Evolutionary conservation across 2,113 vertebrate genomes (phyloP).

Genomic region (Malurus cyaneus): DNA sequence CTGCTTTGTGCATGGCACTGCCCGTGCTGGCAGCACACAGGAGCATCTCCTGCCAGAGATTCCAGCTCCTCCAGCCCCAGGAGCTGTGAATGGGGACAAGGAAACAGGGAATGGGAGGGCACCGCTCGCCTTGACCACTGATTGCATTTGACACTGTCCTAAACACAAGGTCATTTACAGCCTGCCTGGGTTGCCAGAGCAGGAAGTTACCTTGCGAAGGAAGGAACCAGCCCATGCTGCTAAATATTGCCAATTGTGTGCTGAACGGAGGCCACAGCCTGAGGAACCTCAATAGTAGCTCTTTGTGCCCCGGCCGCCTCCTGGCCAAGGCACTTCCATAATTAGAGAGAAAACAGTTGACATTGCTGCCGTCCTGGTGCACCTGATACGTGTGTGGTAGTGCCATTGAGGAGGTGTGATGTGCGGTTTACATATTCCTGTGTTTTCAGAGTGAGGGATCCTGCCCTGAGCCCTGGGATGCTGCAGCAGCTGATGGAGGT

Average conservation of each 20-base stretch:
- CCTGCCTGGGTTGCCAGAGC: neutral
- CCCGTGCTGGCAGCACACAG: neutral
- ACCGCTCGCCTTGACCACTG: neutral
- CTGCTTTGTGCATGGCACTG: rapidly evolving
- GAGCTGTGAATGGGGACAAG: neutral
- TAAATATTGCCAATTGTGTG: conserved; percentile 40
- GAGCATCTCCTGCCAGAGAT: neutral
- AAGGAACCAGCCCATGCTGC: conserved; percentile 21
- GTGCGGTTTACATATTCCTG: neutral
- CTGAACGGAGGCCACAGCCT: conserved; percentile 8
- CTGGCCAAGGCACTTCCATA: conserved; percentile 67
- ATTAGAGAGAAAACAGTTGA: conserved; percentile 32
- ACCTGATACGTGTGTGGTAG: neutral
- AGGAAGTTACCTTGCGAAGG: conserved; percentile 56
- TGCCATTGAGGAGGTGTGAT: neutral
- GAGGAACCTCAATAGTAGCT: conserved; percentile 55
- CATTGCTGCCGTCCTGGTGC: conserved; percentile 55
- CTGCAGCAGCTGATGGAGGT: rapidly evolving
- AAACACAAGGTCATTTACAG: conserved; percentile 41
- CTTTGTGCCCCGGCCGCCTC: conserved; percentile 55
- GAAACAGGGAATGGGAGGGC: no score
- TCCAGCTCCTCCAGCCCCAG: neutral
- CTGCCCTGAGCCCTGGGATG: neutral
- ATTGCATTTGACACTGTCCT: conserved; percentile 15
- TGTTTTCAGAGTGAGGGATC: rapidly evolving